Evolutionary conservation across 2,888 invertebrate species (phyloP).

Genomic region (Hedychridium roseum): DNA sequence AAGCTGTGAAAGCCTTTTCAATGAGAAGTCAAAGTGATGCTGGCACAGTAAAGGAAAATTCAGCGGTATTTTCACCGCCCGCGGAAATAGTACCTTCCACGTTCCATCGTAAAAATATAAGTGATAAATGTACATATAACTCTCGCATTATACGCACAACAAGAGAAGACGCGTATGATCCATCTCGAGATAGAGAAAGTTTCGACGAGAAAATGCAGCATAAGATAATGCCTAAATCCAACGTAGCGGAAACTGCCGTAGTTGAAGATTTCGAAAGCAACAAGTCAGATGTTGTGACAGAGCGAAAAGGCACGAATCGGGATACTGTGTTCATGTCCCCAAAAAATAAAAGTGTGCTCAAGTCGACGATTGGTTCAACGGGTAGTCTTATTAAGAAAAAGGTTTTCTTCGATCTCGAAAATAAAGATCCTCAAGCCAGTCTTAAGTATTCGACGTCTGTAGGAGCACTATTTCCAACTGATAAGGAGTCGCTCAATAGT

Average conservation of each 20-base stretch:
- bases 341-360: conserved; percentile 68
- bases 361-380: conserved; percentile 66
- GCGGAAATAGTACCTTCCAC: background rate
- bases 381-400: conserved; percentile 71
- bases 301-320: too few relatives aligned
- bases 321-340: conserved; percentile 43
- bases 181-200: too few relatives aligned
- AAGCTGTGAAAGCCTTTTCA: conserved; percentile 67
- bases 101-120: background rate
- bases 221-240: too few relatives aligned
- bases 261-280: conserved; percentile 10
- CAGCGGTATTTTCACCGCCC: background rate
- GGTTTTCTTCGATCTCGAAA: conserved; percentile 72
- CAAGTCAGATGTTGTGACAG: conserved; percentile 23
- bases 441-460: conserved; percentile 16
- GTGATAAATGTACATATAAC: background rate
- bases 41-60: conserved; percentile 11
- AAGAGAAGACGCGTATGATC: too few relatives aligned
- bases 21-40: conserved; percentile 45
- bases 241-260: conserved; percentile 3
- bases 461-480: conserved; percentile 22
- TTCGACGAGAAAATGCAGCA: too few relatives aligned
- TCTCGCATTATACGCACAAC: too few relatives aligned
- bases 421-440: conserved; percentile 47
- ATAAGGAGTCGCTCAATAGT: conserved; percentile 61